phyloP scores from a whole-genome alignment of 2,797 vertebrate species.

The Petrocephalus sullivani region DNA sequence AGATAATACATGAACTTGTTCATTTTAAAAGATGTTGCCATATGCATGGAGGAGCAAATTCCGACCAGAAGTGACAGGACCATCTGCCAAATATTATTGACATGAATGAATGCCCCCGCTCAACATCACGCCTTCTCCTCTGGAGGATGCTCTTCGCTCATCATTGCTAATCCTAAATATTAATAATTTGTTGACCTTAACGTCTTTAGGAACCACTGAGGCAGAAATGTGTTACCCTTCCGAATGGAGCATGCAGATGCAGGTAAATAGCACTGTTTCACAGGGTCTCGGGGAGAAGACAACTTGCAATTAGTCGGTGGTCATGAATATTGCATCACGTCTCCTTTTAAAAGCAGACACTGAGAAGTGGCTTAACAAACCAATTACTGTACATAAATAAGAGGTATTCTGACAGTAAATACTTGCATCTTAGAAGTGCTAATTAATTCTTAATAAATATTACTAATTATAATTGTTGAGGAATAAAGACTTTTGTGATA shows the following conservation, averaged over 20 bases:
- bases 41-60: constrained; percentile 76
- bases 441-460: background rate
- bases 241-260: constrained; percentile 74
- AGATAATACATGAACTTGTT: constrained; percentile 78
- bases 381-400: constrained; percentile 32
- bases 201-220: constrained; percentile 73
- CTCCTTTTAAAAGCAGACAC: constrained; percentile 18
- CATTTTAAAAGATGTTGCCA: constrained; percentile 72
- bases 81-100: constrained; percentile 77
- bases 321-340: constrained; percentile 67
- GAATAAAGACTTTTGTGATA: background rate
- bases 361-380: constrained; percentile 34
- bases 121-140: constrained; percentile 61
- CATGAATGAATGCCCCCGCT: constrained; percentile 64
- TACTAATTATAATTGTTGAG: background rate
- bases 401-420: constrained; percentile 18
- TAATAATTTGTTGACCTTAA: constrained; percentile 76
- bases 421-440: constrained; percentile 24
- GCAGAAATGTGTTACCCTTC: constrained; percentile 63
- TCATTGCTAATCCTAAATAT: constrained; percentile 65
- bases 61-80: constrained; percentile 76
- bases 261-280: constrained; percentile 60
- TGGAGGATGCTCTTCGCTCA: constrained; percentile 67
- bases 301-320: constrained; percentile 53
- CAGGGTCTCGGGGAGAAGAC: constrained; percentile 49